A percentile compares a stretch with the other conserved stretches of the same genome.
Evolutionary conservation across 2,888 invertebrate genomes (phyloP).

Genomic region (Falcaria lacertinaria): DNA sequence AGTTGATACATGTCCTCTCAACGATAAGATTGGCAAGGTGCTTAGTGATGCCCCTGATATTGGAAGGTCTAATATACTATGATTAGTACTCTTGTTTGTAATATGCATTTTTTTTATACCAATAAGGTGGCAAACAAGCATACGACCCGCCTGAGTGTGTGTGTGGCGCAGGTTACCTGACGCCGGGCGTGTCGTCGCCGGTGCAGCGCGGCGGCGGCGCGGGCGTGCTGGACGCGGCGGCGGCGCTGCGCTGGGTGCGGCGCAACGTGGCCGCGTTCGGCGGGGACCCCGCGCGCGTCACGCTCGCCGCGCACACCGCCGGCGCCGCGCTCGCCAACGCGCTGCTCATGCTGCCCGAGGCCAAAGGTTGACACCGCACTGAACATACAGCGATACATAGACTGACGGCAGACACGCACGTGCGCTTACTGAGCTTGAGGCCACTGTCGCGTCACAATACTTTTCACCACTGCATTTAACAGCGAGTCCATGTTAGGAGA

Average conservation of each 20-base stretch:
- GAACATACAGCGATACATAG: neutral
- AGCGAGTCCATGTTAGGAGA: too few relatives aligned
- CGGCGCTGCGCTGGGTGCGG: slow-evolving; percentile 91
- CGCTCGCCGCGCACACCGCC: slow-evolving; percentile 91
- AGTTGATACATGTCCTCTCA: too few relatives aligned
- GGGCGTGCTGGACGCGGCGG: slow-evolving; percentile 86
- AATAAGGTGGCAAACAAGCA: too few relatives aligned
- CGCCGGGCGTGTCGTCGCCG: slow-evolving; percentile 39
- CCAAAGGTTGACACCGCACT: slow-evolving; percentile 79
- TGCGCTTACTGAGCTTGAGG: neutral
- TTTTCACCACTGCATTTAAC: too few relatives aligned
- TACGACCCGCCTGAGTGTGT: too few relatives aligned
- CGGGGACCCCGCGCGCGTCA: slow-evolving; percentile 91
- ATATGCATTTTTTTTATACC: too few relatives aligned
- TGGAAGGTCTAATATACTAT: too few relatives aligned
- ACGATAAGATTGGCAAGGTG: too few relatives aligned
- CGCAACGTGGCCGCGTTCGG: slow-evolving; percentile 92
- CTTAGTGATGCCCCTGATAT: too few relatives aligned
- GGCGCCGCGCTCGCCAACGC: slow-evolving; percentile 93
- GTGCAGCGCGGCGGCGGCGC: slow-evolving; percentile 56
- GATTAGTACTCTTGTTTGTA: too few relatives aligned
- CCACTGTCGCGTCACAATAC: too few relatives aligned
- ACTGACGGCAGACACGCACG: neutral
- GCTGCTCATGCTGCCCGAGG: slow-evolving; percentile 88
- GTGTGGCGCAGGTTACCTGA: slow-evolving; percentile 52